phyloP scores from a whole-genome alignment of 2,797 vertebrate genomes.

The Valencia hispanica region DNA sequence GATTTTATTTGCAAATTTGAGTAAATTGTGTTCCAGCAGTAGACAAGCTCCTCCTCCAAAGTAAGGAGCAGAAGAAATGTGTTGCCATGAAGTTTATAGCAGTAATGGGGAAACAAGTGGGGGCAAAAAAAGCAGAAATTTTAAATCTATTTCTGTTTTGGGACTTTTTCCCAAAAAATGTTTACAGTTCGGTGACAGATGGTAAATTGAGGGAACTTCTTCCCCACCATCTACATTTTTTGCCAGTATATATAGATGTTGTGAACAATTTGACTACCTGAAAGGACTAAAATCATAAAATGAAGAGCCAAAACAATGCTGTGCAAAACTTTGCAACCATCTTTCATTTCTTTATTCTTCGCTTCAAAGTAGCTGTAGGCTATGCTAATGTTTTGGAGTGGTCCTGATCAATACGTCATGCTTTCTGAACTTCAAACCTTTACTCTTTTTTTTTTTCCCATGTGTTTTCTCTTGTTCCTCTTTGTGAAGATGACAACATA shows the following conservation, averaged over 20 bases:
- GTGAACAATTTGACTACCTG: background rate
- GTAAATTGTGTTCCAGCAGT: background rate
- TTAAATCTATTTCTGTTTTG: background rate
- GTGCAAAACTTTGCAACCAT: background rate
- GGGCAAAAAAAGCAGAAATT: background rate
- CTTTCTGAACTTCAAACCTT: background rate
- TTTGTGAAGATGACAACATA: background rate
- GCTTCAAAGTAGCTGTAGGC: background rate
- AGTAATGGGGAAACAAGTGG: background rate
- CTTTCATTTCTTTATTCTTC: background rate
- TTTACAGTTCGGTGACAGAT: background rate
- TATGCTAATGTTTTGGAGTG: background rate
- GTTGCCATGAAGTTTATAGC: background rate
- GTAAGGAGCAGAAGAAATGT: background rate
- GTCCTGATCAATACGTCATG: background rate
- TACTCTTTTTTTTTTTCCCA: background rate
- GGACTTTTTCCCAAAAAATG: background rate
- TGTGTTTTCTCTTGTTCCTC: background rate
- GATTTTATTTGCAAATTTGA: background rate
- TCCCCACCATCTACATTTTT: background rate
- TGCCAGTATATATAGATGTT: background rate
- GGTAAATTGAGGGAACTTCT: background rate
- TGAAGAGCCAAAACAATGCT: background rate
- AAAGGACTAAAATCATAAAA: background rate
- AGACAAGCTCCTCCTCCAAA: background rate